A percentile compares a stretch with the other conserved stretches of the same genome.
Conservation (phyloP, 2,113 vertebrate species). For the Phrynocephalus versicolor region DNA sequence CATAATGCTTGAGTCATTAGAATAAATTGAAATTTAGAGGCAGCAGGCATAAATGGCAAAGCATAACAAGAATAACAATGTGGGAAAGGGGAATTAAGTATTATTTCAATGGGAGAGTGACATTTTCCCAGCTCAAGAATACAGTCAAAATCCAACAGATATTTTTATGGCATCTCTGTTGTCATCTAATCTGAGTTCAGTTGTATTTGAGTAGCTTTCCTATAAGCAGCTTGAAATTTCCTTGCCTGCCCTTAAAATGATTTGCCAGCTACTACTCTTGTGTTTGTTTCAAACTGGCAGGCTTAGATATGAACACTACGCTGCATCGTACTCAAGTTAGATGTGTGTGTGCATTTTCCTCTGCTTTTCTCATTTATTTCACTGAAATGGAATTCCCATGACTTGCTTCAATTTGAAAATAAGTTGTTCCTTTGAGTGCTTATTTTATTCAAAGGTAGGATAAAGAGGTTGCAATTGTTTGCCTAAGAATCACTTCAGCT, state of each 20-base stretch:
- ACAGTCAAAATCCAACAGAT: not conserved
- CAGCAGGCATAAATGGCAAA: not conserved
- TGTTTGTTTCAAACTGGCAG: constrained; percentile 36
- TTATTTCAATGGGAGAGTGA: not conserved
- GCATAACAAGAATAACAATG: not conserved
- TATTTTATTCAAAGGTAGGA: constrained; percentile 12
- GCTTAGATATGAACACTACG: not conserved
- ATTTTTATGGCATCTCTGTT: not conserved
- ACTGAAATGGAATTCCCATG: not conserved
- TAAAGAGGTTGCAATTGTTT: not conserved
- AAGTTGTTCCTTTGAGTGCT: not conserved
- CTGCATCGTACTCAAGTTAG: not conserved
- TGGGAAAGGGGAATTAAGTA: not conserved
- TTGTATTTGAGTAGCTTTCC: constrained; percentile 16
- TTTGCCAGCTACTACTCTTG: constrained; percentile 33
- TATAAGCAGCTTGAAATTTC: constrained; percentile 20
- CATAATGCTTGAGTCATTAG: not conserved
- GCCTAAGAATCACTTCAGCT: not conserved
- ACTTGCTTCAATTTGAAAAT: not conserved
- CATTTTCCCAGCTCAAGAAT: fast-evolving
- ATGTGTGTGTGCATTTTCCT: constrained; percentile 2
- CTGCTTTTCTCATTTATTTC: constrained; percentile 15
- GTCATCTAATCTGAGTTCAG: not conserved
- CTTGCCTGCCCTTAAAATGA: constrained; percentile 41
- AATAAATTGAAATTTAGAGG: not conserved